Percentiles rank a stretch among this genome's conserved stretches.
Evolutionary conservation across 2,888 invertebrate genomes (phyloP).

Genomic region (Pterostichus madidus): DNA sequence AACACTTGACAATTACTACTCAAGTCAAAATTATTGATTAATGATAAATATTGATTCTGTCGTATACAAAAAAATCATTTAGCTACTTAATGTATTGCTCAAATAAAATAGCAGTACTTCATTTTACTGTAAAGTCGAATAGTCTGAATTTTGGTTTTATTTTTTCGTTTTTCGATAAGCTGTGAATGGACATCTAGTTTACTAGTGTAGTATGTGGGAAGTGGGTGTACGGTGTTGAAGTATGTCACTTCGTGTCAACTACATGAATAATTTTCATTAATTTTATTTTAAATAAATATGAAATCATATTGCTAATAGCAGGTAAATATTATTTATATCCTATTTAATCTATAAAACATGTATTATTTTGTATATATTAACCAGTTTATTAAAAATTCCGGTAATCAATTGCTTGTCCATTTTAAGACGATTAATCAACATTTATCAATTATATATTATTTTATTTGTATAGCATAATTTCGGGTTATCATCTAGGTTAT

Average conservation of each 20-base stretch:
- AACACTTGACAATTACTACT: constrained; percentile 43
- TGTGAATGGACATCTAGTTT: neutral
- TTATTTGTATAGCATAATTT: neutral
- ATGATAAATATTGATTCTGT: constrained; percentile 61
- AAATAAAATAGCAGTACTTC: neutral
- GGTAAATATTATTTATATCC: constrained; percentile 30
- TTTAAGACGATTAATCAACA: constrained; percentile 38
- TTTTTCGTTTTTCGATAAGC: neutral
- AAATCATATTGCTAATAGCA: constrained; percentile 59
- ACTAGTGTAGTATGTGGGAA: constrained; percentile 31
- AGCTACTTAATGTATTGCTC: neutral
- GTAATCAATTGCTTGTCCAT: constrained; percentile 14
- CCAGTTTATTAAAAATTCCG: constrained; percentile 18
- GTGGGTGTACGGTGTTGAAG: constrained; percentile 56
- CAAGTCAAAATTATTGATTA: constrained; percentile 57
- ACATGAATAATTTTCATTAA: constrained; percentile 32
- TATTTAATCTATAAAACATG: constrained; percentile 7
- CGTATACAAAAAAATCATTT: constrained; percentile 16
- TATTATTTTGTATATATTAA: constrained; percentile 1
- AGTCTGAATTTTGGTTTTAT: neutral
- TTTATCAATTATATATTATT: constrained; percentile 11
- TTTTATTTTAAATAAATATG: constrained; percentile 54
- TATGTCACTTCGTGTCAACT: constrained; percentile 61
- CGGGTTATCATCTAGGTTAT: no score
- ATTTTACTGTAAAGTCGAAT: constrained; percentile 4